A percentile compares a stretch with the other conserved stretches of the same genome.
Evolutionary conservation across 2,797 vertebrate species (phyloP).

Genomic region (Todus mexicanus): DNA sequence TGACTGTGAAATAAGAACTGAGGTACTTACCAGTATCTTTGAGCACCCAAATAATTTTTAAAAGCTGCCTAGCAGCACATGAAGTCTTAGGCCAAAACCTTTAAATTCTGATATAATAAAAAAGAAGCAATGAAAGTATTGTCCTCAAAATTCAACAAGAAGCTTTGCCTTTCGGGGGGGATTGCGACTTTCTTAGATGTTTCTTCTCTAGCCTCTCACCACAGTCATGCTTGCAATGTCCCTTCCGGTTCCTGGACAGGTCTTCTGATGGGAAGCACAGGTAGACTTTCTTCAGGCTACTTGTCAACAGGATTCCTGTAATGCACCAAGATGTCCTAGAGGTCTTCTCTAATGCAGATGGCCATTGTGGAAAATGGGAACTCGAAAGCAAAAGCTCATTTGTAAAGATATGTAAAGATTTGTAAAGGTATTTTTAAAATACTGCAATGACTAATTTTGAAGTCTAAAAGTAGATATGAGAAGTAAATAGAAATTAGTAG

Average conservation of each 20-base stretch:
- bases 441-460: neutral
- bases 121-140: neutral
- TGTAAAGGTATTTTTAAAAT: neutral
- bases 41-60: neutral
- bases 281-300: neutral
- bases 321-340: neutral
- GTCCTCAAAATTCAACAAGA: neutral
- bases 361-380: neutral
- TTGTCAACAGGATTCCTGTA: neutral
- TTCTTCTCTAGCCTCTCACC: neutral
- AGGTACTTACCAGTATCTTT: neutral
- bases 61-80: neutral
- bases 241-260: neutral
- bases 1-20: neutral
- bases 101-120: neutral
- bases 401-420: neutral
- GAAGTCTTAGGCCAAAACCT: neutral
- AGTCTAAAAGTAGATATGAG: neutral
- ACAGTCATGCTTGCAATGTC: neutral
- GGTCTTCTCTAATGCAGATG: neutral
- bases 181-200: neutral
- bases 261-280: neutral
- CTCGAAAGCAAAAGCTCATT: neutral
- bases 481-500: neutral
- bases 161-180: fast-evolving